These are phyloP conservation scores for Rhagonycha fulva DNA, from an alignment of 2,888 invertebrate genomes.

Conservation along the genomic window DNA sequence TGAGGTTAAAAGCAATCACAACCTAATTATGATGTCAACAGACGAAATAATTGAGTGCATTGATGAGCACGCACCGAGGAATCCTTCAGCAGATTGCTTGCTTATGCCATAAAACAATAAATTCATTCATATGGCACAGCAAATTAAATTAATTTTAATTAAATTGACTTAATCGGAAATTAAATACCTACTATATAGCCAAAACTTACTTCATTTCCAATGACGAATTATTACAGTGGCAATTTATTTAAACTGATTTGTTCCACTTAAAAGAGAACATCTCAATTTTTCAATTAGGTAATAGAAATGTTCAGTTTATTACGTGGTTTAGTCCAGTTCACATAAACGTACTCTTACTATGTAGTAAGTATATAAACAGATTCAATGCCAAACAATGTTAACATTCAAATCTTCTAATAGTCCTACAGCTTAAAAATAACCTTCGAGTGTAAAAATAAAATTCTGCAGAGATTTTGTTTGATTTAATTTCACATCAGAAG, in stretches of 20 bases:
- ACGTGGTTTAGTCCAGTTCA: not conserved
- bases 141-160: not conserved
- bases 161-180: not conserved
- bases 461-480: not conserved
- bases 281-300: not conserved
- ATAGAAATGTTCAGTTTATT: not conserved
- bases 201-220: not conserved
- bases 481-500: no score
- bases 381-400: not conserved
- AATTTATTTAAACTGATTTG: not conserved
- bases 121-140: not conserved
- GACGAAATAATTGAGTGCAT: conserved; percentile 17
- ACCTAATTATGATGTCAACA: conserved; percentile 28
- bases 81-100: not conserved
- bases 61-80: conserved; percentile 1
- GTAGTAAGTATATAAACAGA: not conserved
- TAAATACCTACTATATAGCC: not conserved
- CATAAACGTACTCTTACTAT: not conserved
- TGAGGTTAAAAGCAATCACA: conserved; percentile 32
- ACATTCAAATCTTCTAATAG: not conserved
- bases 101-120: not conserved
- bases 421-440: not conserved
- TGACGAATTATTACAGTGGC: not conserved
- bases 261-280: not conserved
- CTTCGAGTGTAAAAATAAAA: not conserved